Conservation (phyloP, 2,888 invertebrate genomes). For the Polymixis flavicincta region DNA sequence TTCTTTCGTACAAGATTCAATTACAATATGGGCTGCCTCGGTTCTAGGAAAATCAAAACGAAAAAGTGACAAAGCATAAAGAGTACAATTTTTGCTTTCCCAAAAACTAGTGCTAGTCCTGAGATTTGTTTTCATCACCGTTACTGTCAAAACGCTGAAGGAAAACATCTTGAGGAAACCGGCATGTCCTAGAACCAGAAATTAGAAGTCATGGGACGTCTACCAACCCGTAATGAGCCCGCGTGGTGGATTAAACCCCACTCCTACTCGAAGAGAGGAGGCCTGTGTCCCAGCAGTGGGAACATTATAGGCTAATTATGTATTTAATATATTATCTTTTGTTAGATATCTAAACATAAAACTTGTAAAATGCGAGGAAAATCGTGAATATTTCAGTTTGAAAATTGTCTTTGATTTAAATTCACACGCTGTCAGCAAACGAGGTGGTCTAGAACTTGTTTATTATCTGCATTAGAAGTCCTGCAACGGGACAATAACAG, state of each 20-base stretch:
- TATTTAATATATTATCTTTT: neutral
- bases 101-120: neutral
- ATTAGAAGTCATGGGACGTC: too few relatives aligned
- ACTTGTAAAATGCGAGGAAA: neutral
- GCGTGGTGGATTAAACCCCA: too few relatives aligned
- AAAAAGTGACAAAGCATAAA: neutral
- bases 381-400: neutral
- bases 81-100: neutral
- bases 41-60: neutral
- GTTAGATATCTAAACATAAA: neutral
- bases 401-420: neutral
- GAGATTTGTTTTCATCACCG: too few relatives aligned
- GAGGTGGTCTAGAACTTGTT: neutral
- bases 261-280: too few relatives aligned
- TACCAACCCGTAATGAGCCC: too few relatives aligned
- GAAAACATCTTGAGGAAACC: too few relatives aligned
- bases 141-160: too few relatives aligned
- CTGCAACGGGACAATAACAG: too few relatives aligned
- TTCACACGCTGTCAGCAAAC: neutral
- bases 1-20: neutral
- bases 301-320: too few relatives aligned
- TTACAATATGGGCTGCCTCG: neutral
- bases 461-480: neutral
- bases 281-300: too few relatives aligned
- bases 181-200: too few relatives aligned